Base-by-base conservation (phyloP, 2,797 vertebrate genomes). In the Poecilia gillii region DNA sequence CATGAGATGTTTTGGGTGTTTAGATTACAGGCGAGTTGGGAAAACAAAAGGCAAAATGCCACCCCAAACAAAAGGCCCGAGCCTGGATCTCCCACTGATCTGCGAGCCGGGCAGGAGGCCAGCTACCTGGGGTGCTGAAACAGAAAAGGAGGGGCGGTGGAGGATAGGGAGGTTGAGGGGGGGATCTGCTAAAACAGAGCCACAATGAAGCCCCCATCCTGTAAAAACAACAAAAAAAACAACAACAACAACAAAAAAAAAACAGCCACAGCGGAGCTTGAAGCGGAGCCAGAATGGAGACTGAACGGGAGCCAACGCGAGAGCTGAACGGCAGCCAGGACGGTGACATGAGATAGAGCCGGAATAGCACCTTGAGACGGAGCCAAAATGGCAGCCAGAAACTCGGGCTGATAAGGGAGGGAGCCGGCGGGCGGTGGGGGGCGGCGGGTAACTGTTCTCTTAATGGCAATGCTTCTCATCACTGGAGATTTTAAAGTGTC, bases 11-110 rank as follows among this genome's bases (percentile, higher is more conserved):
- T 94, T 94, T 91, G 94, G 94, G 94, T 95, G 94, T 94, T 95
- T 95, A 95, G 95, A 96, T 95, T 96, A 95, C 88, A 94, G 91
- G 93, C 94, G 81, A 94, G 94, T 94, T 94, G 93, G 92, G 93
- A 94, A 95, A 95, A 95, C 95, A 94, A 95, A 51, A 95, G 94
- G 94, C 93, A 93, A 94, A 96, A 95, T 95, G 94, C 93, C 95
- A 94, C 94, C 93, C 91, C 91, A 94, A 94, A 95, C 93, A 95
- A 95, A 95, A 94, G 90, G 91, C 93, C 88, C 90, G 91, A 90
- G 92, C 90, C 91, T 85, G 88, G 90, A 95, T 94, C 92, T 94
- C 95, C 92, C 90, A 93, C 92, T 93, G 94, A 94, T 94, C 93
- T 91, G 92, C 86, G 68, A 81, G 86, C 90, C 70, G 88, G 93